Evolutionary conservation across 1,140 invertebrate species (phyloP).

Genomic region (Choristoneura fumiferana): DNA sequence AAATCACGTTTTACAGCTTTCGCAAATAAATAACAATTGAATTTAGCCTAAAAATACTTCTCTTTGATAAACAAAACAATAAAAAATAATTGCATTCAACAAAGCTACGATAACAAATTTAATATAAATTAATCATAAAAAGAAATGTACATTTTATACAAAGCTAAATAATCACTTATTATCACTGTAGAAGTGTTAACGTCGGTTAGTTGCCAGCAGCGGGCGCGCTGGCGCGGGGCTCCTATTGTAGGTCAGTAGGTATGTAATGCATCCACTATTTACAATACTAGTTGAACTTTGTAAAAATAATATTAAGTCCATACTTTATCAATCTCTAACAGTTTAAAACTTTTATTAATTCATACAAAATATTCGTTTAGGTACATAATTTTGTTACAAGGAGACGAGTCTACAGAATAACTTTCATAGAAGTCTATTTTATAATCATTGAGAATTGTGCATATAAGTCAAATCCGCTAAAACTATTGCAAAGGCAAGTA

Average conservation of each 20-base stretch:
- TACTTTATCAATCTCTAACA: conserved; percentile 29
- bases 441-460: conserved; percentile 56
- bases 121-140: conserved; percentile 76
- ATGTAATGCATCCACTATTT: conserved; percentile 40
- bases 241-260: not conserved
- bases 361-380: conserved; percentile 22
- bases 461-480: conserved; percentile 56
- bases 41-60: conserved; percentile 76
- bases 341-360: too few relatives aligned
- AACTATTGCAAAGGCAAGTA: conserved; percentile 62
- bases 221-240: not conserved
- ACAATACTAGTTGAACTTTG: conserved; percentile 30
- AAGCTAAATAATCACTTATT: conserved; percentile 70
- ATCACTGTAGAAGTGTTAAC: conserved; percentile 60
- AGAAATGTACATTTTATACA: conserved; percentile 76
- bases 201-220: conserved; percentile 33
- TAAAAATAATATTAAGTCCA: conserved; percentile 16
- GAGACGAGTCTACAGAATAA: conserved; percentile 55
- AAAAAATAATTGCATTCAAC: conserved; percentile 77
- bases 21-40: conserved; percentile 77
- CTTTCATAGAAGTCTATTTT: conserved; percentile 47
- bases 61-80: conserved; percentile 77
- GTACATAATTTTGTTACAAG: conserved; percentile 30
- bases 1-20: conserved; percentile 69
- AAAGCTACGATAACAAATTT: conserved; percentile 78